A percentile compares a stretch with the other conserved stretches of the same genome.
phyloP scores from a whole-genome alignment of 2,113 vertebrate species.

The Formicarius rufipectus region DNA sequence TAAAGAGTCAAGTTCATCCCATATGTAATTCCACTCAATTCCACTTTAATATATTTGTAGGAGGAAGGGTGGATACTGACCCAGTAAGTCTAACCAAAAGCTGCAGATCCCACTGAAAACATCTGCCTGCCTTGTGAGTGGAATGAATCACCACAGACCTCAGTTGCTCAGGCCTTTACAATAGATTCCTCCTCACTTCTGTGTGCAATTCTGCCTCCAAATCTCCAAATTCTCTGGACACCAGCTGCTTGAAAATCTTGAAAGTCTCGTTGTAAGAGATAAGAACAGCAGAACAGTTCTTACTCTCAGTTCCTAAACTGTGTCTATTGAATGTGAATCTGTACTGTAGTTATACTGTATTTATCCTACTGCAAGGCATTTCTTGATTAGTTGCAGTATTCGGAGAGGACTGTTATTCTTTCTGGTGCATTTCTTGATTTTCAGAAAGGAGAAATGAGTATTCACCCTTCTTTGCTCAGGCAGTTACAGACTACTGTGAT shows the following conservation, averaged over 20 bases:
- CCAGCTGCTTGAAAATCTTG: constrained; percentile 28
- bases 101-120: constrained; percentile 16
- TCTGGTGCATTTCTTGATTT: background rate
- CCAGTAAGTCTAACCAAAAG: background rate
- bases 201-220: background rate
- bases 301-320: background rate
- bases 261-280: background rate
- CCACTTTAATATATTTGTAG: background rate
- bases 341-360: background rate
- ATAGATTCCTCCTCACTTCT: constrained; percentile 1
- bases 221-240: constrained; percentile 34
- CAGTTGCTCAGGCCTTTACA: background rate
- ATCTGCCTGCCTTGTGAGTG: constrained; percentile 33
- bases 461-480: background rate
- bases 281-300: background rate
- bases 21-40: constrained; percentile 5
- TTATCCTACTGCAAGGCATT: background rate
- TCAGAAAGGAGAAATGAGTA: background rate
- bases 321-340: background rate
- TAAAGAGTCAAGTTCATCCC: constrained; percentile 51
- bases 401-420: background rate
- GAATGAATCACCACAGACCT: background rate
- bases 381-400: background rate
- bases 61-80: background rate
- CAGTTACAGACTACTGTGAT: background rate